Percentiles rank a stretch among this genome's conserved stretches.
phyloP scores from a whole-genome alignment of 2,888 invertebrate genomes.

The Erebia aethiops region DNA sequence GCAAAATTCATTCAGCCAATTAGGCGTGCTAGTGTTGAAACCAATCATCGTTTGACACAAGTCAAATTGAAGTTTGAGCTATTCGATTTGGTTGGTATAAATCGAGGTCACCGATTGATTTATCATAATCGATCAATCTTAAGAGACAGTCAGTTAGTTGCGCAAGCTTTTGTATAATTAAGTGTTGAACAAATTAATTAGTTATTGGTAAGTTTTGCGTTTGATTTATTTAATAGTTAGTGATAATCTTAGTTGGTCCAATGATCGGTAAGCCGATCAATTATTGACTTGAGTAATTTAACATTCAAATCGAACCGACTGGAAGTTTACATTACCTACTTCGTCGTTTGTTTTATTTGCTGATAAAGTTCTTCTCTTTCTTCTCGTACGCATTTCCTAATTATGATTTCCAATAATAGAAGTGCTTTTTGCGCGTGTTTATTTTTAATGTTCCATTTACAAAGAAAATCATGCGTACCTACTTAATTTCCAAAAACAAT shows the following conservation, averaged over 20 bases:
- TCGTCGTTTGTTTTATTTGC: no score
- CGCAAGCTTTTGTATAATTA: conserved; percentile 14
- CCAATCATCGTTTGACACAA: conserved; percentile 80
- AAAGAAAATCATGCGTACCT: no score
- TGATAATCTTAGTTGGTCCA: neutral
- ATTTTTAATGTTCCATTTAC: no score
- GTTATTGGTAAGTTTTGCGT: neutral
- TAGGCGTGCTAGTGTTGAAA: conserved; percentile 74
- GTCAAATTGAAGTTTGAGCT: conserved; percentile 76
- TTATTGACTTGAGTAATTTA: no score
- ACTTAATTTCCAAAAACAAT: no score
- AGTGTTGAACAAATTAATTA: conserved; percentile 17
- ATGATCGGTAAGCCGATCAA: neutral
- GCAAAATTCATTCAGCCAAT: conserved; percentile 78
- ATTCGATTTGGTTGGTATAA: conserved; percentile 75
- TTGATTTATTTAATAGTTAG: conserved; percentile 12
- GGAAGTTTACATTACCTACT: no score
- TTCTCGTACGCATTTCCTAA: no score
- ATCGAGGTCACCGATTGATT: conserved; percentile 77
- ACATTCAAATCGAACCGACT: no score
- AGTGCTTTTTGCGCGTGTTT: no score
- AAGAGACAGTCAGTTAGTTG: conserved; percentile 13
- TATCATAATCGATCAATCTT: conserved; percentile 53
- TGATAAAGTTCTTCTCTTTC: no score
- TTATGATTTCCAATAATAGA: no score